phyloP scores from a whole-genome alignment of 2,113 vertebrate species.

The Gallinago media region DNA sequence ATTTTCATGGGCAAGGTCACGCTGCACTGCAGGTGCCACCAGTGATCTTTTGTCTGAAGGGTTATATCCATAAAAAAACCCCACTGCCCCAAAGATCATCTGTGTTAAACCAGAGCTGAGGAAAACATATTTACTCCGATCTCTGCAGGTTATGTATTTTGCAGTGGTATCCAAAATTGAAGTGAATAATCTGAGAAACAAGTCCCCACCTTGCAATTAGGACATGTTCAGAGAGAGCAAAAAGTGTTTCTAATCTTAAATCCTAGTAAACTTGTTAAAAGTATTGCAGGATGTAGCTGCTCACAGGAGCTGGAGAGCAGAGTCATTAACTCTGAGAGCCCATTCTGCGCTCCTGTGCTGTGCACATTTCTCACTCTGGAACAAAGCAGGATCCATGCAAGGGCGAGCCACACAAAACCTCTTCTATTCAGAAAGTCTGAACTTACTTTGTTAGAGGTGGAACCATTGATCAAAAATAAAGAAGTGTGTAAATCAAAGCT shows the following conservation, averaged over 20 bases:
- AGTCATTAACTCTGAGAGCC: background rate
- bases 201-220: background rate
- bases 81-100: background rate
- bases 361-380: background rate
- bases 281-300: background rate
- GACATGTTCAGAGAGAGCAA: background rate
- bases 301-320: background rate
- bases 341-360: fast-evolving
- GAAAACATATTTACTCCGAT: background rate
- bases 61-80: background rate
- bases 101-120: background rate
- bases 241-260: background rate
- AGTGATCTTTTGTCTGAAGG: background rate
- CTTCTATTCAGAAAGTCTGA: background rate
- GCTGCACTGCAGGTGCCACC: background rate
- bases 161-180: background rate
- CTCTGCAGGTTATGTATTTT: background rate
- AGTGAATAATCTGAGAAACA: background rate
- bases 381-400: background rate
- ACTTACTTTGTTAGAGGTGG: background rate
- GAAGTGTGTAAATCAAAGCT: background rate
- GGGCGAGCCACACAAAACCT: background rate
- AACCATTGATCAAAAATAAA: background rate
- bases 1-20: background rate
- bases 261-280: background rate